phyloP scores from a whole-genome alignment of 2,113 vertebrate genomes.

The Pipra filicauda region DNA sequence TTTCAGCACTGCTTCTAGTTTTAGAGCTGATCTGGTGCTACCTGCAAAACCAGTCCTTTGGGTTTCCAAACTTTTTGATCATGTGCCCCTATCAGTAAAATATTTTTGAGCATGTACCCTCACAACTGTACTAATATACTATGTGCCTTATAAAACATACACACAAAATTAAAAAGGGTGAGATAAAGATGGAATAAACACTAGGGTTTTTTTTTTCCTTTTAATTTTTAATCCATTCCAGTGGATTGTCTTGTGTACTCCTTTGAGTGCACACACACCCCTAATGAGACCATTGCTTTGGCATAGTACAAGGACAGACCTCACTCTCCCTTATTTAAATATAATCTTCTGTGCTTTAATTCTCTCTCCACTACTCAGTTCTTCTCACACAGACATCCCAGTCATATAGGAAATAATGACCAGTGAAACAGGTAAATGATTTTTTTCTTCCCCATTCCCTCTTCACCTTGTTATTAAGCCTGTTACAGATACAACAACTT shows the following conservation, averaged over 20 bases:
- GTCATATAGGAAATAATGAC: background rate
- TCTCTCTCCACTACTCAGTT: background rate
- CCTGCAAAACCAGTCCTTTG: background rate
- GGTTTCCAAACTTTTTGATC: background rate
- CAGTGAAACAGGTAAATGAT: background rate
- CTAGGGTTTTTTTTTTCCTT: background rate
- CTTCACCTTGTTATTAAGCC: background rate
- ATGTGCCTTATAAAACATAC: background rate
- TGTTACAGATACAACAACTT: background rate
- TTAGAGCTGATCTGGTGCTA: background rate
- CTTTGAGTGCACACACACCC: background rate
- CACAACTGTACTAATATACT: background rate
- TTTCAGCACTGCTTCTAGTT: background rate
- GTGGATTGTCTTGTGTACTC: background rate
- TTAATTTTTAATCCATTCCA: background rate
- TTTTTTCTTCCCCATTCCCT: background rate
- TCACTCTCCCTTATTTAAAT: background rate
- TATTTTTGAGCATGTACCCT: background rate
- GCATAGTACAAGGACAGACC: background rate
- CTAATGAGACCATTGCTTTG: background rate
- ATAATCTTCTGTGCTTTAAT: background rate
- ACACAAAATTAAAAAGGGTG: background rate
- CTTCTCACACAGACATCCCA: background rate
- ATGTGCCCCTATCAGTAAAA: background rate
- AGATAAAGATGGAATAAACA: background rate